A percentile compares a stretch with the other conserved stretches of the same genome.
phyloP scores from a whole-genome alignment of 1,140 invertebrate species.

The Trialeurodes vaporariorum region DNA sequence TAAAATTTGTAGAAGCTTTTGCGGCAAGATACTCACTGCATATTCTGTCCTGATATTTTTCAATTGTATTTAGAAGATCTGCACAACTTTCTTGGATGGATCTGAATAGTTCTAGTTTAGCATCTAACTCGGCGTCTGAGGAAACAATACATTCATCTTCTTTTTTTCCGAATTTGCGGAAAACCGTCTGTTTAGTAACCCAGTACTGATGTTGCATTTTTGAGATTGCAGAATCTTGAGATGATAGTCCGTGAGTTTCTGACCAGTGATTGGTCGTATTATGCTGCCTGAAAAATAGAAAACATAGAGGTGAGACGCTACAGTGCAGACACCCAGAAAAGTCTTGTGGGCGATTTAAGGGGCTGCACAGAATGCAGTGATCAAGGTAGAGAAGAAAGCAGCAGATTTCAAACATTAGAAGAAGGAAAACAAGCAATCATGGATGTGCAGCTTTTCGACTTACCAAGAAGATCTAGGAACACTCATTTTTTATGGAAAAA shows the following conservation, averaged over 20 bases:
- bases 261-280: not conserved
- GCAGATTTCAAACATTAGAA: too few relatives aligned
- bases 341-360: too few relatives aligned
- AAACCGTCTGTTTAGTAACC: constrained; percentile 93
- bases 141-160: constrained; percentile 95
- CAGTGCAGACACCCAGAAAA: too few relatives aligned
- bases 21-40: constrained; percentile 49
- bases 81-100: constrained; percentile 87
- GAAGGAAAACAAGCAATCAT: too few relatives aligned
- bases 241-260: not conserved
- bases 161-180: constrained; percentile 90
- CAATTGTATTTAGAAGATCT: constrained; percentile 78
- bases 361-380: too few relatives aligned
- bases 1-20: too few relatives aligned
- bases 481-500: too few relatives aligned
- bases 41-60: constrained; percentile 86
- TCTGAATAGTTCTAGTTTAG: constrained; percentile 91
- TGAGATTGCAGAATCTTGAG: constrained; percentile 42
- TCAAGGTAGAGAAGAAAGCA: too few relatives aligned
- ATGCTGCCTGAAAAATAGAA: not conserved
- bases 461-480: not conserved
- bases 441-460: not conserved
- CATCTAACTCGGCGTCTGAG: constrained; percentile 92
- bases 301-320: too few relatives aligned
- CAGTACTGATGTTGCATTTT: constrained; percentile 95